A percentile compares a stretch with the other conserved stretches of the same genome.
Evolutionary conservation across 2,797 vertebrate species (phyloP).

Genomic region (Dipus sagitta): DNA sequence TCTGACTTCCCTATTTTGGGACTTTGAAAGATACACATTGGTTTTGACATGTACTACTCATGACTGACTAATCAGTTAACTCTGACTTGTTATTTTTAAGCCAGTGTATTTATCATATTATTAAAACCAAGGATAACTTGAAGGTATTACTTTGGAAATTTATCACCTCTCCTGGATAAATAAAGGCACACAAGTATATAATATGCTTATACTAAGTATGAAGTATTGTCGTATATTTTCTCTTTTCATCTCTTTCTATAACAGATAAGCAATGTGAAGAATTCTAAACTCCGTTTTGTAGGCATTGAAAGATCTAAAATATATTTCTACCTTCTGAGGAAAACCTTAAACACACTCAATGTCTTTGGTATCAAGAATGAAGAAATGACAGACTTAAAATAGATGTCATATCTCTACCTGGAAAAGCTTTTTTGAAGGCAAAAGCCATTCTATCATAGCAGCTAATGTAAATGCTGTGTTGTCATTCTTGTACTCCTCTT

Average conservation of each 20-base stretch:
- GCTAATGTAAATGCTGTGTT: neutral
- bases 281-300: neutral
- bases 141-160: neutral
- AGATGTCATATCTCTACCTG: neutral
- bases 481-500: neutral
- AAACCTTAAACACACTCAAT: neutral
- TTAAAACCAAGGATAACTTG: neutral
- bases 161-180: neutral
- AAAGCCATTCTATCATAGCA: neutral
- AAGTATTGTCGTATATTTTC: neutral
- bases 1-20: neutral
- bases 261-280: neutral
- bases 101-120: neutral
- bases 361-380: neutral
- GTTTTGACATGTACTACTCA: constrained; percentile 16
- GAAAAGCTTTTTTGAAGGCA: neutral
- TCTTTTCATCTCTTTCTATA: neutral
- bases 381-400: neutral
- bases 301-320: neutral
- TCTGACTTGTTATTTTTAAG: neutral
- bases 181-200: neutral
- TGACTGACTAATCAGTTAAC: neutral
- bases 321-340: neutral
- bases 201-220: neutral
- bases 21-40: neutral